A percentile compares a stretch with the other conserved stretches of the same genome.
Evolutionary conservation across 2,888 invertebrate species (phyloP).

Genomic region (Serrognathus titanus): DNA sequence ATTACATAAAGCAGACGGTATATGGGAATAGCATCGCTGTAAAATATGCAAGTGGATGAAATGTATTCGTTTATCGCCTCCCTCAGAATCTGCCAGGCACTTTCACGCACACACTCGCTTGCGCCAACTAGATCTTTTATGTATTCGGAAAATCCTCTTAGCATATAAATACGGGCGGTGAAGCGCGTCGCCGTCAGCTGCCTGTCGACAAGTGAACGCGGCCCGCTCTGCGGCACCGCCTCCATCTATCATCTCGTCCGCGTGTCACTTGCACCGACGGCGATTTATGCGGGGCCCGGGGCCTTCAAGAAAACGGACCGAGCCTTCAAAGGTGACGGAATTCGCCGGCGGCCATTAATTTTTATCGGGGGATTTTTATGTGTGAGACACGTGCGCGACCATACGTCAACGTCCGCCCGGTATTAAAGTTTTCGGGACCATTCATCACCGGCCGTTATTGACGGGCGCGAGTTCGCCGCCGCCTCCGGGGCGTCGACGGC

Average conservation of each 20-base stretch:
- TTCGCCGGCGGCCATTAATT: not conserved
- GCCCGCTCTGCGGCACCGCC: not conserved
- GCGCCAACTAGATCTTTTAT: too few relatives aligned
- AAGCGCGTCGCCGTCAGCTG: slow-evolving; percentile 1
- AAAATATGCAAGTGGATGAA: too few relatives aligned
- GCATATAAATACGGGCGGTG: too few relatives aligned
- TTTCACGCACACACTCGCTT: too few relatives aligned
- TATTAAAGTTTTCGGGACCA: slow-evolving; percentile 9
- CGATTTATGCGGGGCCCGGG: not conserved
- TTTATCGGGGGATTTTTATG: slow-evolving; percentile 5
- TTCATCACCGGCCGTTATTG: slow-evolving; percentile 6
- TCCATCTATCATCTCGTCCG: slow-evolving; percentile 4
- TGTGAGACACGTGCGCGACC: slow-evolving; percentile 4
- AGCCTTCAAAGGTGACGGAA: not conserved
- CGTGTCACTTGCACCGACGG: slow-evolving; percentile 6
- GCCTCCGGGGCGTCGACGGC: too few relatives aligned
- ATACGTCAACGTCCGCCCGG: slow-evolving; percentile 4
- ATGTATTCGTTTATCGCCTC: too few relatives aligned
- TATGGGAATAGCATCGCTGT: too few relatives aligned
- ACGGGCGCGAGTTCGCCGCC: not conserved
- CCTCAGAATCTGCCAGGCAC: too few relatives aligned
- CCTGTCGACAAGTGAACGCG: not conserved
- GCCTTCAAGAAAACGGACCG: not conserved
- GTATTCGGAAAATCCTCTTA: too few relatives aligned
- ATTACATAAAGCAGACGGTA: too few relatives aligned